Base-by-base conservation (phyloP, 2,797 vertebrate genomes). In the Microtus obscurus region DNA sequence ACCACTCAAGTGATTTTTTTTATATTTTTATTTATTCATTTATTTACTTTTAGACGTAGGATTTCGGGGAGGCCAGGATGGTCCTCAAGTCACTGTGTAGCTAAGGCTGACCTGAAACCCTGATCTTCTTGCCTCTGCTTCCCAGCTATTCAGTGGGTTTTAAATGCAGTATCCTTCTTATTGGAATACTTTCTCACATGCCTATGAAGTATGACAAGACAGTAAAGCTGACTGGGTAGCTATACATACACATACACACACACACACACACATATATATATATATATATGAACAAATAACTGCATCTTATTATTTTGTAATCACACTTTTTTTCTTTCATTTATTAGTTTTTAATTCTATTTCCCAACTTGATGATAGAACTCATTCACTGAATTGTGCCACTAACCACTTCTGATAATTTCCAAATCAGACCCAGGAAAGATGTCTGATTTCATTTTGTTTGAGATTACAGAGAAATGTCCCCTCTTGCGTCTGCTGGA, bases 391-490 rank as follows among this genome's bases (percentile, higher is more conserved):
- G 14, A 34, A 40, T 71, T 95, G 40, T 81, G n/a, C 19, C 78
- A 65, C 65, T 94, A 80, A 82, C 45, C 71, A 43, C 63, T 90
- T 94, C 93, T 92, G 14, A 71, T 59, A 48, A 12, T 74, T 89
- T 83, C 13, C 21, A 56, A 91, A 51, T 73, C 61, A 79, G 27
- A 90, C 59, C 25, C 37, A 83, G 67, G 59, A 93, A 92, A 53
- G 19, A 12, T 65, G 34, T 5, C 76, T 95, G 59, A 53, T 14
- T 13, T 82, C 45, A 71, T 29, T 87, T 73, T 71, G 34, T 53
- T 71, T 87, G 48, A 29, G 25, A 40, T 87, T 40, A 73, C 23
- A 56, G 37, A 56, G 16, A 73, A 53, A 69, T 5, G 63, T 65
- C 65, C 82, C 2, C 51, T 51, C 40, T 27, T 56, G 29, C 40